Evolutionary conservation across 30 jellyfish, hydroid and myxozoan genomes (phyloP).

Genomic region (Hydra vulgaris): DNA sequence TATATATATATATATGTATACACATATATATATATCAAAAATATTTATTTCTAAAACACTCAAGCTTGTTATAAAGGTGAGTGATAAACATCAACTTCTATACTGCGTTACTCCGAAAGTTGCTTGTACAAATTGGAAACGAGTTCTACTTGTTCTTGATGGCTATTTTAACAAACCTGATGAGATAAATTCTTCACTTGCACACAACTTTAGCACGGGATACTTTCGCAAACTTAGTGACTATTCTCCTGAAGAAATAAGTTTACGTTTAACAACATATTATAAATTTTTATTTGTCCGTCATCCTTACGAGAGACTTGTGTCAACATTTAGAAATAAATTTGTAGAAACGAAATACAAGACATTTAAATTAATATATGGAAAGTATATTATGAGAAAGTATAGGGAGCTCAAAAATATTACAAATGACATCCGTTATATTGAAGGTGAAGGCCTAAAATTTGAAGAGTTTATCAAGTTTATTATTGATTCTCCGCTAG

Average conservation of each 20-base stretch:
- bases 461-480: conserved; percentile 74
- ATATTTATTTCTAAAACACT: no score
- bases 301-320: conserved; percentile 79
- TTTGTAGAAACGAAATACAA: conserved; percentile 45
- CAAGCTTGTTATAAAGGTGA: conserved; percentile 33
- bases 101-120: conserved; percentile 94
- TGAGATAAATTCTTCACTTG: conserved; percentile 59
- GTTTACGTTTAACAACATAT: conserved; percentile 76
- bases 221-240: conserved; percentile 76
- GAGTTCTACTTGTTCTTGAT: conserved; percentile 70
- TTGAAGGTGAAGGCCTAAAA: conserved; percentile 58
- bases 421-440: conserved; percentile 9
- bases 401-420: conserved; percentile 40
- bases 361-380: conserved; percentile 47
- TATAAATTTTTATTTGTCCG: conserved; percentile 87
- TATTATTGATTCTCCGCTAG: conserved; percentile 88
- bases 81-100: conserved; percentile 90
- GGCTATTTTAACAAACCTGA: conserved; percentile 71
- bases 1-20: no score
- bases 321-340: conserved; percentile 87
- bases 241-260: conserved; percentile 84
- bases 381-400: conserved; percentile 54
- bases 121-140: conserved; percentile 95
- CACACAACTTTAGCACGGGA: conserved; percentile 77
- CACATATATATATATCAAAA: no score